These are phyloP conservation scores for Bovichtus diacanthus DNA, from an alignment of 2,797 vertebrate species.

Conservation along the genomic window DNA sequence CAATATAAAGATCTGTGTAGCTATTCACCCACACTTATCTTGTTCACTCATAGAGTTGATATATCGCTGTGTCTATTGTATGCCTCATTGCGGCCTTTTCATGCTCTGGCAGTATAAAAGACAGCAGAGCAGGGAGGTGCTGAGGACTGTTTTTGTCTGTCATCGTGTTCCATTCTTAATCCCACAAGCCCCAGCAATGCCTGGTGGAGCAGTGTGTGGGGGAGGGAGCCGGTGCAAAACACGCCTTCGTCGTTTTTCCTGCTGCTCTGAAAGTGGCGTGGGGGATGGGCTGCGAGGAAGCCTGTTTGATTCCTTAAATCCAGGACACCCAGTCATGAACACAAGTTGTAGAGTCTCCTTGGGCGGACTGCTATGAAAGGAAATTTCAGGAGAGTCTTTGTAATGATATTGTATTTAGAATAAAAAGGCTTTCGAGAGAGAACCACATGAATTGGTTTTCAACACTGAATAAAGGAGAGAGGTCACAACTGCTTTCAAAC, in stretches of 20 bases:
- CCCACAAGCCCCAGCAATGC: constrained; percentile 82
- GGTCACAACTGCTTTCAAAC: constrained; percentile 56
- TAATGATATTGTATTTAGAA: constrained; percentile 55
- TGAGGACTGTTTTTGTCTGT: constrained; percentile 86
- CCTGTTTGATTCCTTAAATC: constrained; percentile 81
- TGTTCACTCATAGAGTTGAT: constrained; percentile 77
- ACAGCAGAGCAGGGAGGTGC: constrained; percentile 79
- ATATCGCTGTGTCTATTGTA: constrained; percentile 79
- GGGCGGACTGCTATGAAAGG: constrained; percentile 51
- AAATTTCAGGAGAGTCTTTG: constrained; percentile 65
- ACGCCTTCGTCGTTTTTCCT: constrained; percentile 77
- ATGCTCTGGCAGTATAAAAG: constrained; percentile 79
- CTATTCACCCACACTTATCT: constrained; percentile 79
- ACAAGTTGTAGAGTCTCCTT: constrained; percentile 55
- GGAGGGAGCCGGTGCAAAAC: constrained; percentile 78
- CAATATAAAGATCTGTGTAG: constrained; percentile 72
- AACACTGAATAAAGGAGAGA: constrained; percentile 42
- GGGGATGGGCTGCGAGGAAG: constrained; percentile 78
- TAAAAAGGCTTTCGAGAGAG: constrained; percentile 49
- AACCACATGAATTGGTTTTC: constrained; percentile 49
- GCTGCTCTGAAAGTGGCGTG: constrained; percentile 79
- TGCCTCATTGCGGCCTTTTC: constrained; percentile 80
- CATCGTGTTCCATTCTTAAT: constrained; percentile 85
- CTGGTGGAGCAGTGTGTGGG: constrained; percentile 77
- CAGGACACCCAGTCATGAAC: constrained; percentile 76